Evolutionary conservation across 2,888 invertebrate species (phyloP).

Genomic region (Antitype chi): DNA sequence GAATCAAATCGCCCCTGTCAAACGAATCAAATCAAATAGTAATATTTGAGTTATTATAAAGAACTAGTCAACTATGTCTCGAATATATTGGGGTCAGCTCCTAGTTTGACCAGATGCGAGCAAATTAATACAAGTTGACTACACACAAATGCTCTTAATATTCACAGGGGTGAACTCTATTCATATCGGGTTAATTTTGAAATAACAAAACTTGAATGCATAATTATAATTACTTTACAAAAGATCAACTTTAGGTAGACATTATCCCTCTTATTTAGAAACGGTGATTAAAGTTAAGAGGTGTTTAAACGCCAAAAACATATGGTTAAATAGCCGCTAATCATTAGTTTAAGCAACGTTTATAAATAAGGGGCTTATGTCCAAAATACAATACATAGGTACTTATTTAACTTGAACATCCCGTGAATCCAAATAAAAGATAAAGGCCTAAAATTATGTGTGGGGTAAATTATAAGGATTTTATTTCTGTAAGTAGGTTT

Average conservation of each 20-base stretch:
- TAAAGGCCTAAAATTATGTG: too few relatives aligned
- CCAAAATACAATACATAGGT: neutral
- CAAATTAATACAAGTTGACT: conserved; percentile 4
- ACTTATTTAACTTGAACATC: neutral
- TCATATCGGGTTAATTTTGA: neutral
- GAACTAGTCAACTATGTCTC: neutral
- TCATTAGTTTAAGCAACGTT: too few relatives aligned
- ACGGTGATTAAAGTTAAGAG: too few relatives aligned
- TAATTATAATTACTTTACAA: neutral
- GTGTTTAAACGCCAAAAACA: too few relatives aligned
- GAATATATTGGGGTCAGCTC: neutral
- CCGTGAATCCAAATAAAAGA: neutral
- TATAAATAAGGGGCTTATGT: too few relatives aligned
- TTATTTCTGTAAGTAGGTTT: too few relatives aligned
- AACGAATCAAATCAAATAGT: too few relatives aligned
- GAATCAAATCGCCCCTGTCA: neutral
- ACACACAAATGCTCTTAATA: neutral
- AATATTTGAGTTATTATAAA: neutral
- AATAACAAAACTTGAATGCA: conserved; percentile 11
- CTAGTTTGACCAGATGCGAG: conserved; percentile 7
- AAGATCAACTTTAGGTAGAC: neutral
- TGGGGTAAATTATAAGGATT: too few relatives aligned
- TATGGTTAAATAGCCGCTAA: too few relatives aligned
- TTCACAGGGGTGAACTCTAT: conserved; percentile 7
- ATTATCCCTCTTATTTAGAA: too few relatives aligned